These are phyloP conservation scores for Encarsia formosa DNA, from an alignment of 2,888 invertebrate genomes.

Conservation along the genomic window DNA sequence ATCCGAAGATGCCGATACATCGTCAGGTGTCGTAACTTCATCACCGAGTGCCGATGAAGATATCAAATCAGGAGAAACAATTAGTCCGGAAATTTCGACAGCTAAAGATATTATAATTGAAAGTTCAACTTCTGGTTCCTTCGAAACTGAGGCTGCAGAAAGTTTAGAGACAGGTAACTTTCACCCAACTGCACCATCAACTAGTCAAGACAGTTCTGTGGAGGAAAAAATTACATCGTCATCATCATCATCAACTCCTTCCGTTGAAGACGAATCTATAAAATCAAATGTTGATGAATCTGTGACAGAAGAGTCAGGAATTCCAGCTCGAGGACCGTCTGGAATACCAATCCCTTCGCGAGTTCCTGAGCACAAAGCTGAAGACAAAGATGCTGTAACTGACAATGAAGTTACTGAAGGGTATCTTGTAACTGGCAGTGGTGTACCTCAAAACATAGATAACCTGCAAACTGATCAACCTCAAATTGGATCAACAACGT, in stretches of 20 bases:
- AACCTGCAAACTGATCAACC: slow-evolving; percentile 36
- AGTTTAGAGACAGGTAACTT: background rate
- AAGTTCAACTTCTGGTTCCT: too few species aligned
- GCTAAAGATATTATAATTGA: too few species aligned
- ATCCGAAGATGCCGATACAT: background rate
- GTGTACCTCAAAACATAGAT: slow-evolving; percentile 31
- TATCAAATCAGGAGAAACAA: background rate
- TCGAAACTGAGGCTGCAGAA: background rate
- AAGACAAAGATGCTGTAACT: slow-evolving; percentile 39
- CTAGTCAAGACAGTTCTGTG: too few species aligned
- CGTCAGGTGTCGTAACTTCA: background rate
- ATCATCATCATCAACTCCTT: slow-evolving; percentile 8
- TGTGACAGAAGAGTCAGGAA: slow-evolving; percentile 15
- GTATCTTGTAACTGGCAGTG: slow-evolving; percentile 29
- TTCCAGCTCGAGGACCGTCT: slow-evolving; percentile 33
- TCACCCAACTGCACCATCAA: too few species aligned
- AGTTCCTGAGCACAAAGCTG: slow-evolving; percentile 40
- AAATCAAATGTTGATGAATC: slow-evolving; percentile 19
- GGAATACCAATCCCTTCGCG: slow-evolving; percentile 38
- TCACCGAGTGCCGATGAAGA: background rate
- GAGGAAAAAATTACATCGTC: too few species aligned
- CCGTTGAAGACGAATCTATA: slow-evolving; percentile 12
- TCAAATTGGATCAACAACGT: slow-evolving; percentile 32
- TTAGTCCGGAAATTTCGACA: background rate
- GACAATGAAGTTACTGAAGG: slow-evolving; percentile 35